Conservation (phyloP, 64 coral and sea anemone species). For the Pocillopora verrucosa region DNA sequence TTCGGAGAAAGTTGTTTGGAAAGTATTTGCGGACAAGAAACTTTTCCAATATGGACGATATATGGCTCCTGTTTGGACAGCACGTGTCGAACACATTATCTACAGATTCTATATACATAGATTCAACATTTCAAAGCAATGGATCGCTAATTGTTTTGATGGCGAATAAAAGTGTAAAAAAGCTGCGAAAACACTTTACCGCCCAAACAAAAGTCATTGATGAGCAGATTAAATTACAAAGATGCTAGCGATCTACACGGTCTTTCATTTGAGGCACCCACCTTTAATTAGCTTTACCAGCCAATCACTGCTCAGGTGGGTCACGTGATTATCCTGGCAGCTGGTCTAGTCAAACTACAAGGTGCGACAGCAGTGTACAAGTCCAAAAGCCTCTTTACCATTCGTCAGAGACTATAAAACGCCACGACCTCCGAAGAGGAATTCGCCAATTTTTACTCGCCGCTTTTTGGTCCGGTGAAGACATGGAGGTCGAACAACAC, state of each 20-base stretch:
- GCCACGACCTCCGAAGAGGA: conserved; percentile 24
- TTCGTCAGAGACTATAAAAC: conserved; percentile 80
- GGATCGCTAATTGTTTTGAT: conserved; percentile 78
- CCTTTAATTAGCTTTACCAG: conserved; percentile 59
- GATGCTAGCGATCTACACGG: conserved; percentile 55
- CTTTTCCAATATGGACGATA: conserved; percentile 14
- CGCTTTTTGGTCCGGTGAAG: background rate
- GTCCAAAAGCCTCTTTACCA: conserved; percentile 83
- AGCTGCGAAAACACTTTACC: conserved; percentile 96
- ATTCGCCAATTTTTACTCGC: conserved; percentile 45
- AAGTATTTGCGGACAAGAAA: conserved; percentile 1
- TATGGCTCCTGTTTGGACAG: conserved; percentile 27
- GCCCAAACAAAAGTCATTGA: conserved; percentile 99
- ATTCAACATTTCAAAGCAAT: conserved; percentile 90
- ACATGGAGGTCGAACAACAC: conserved; percentile 17
- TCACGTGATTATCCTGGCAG: conserved; percentile 83
- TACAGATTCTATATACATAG: conserved; percentile 59
- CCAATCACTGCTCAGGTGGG: conserved; percentile 56
- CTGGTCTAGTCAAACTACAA: conserved; percentile 82
- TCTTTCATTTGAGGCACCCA: conserved; percentile 72
- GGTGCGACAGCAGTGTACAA: conserved; percentile 40
- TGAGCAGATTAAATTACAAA: conserved; percentile 84
- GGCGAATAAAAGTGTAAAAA: conserved; percentile 91
- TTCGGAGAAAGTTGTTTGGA: background rate
- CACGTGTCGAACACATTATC: conserved; percentile 74